Base-by-base conservation (phyloP, 1,140 invertebrate species). In the Drosophila pachea region DNA sequence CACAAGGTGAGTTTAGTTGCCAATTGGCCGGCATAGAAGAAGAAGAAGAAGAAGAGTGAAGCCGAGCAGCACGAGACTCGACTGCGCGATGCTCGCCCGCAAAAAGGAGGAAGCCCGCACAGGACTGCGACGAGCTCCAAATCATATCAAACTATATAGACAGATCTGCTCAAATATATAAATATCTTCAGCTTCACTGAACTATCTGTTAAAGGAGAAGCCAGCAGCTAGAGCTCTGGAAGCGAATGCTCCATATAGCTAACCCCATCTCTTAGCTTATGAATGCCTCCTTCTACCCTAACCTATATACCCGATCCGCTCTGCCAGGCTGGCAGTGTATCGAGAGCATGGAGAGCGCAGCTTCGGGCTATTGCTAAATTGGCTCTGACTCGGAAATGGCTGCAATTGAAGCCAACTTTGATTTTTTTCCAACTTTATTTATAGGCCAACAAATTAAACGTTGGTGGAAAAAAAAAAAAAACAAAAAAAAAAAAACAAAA, bases 1-100 rank as follows among this genome's bases (percentile, higher is more conserved):
- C 95, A 94, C 87, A 95, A 94, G 87, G 91, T 92, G 73, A 88
- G 83, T 71, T 62, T 43, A 62, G 62, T 74, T 79, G 81, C 79
- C 81, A 79, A 82, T 68, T 70, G 68, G 49, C 68, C 12, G 59
- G 47, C 65, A 66, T 53, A 63, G 35, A 11, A 11, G 48, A 52
- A 60, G 7, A 45, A 16, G 48, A 35, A 48, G 48, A 6, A 9
- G n/a, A 42, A 40, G 12, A 42, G 5, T 12, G n/a, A n/a, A 7
- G 4, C 12, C 5, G 40, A 3, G 22, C 22, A 1, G 3, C 1
- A 3, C 5, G 6, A 43, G 40, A 6, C 7, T 14, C 40, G 40
- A 43, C 40, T 43, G 14, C 12, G 40, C 40, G 1, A 43, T 43
- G 40, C 40, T 43, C 40, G 40, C 40, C 6, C 40, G 5, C 12